Evolutionary conservation across 1,140 invertebrate genomes (phyloP).

Genomic region (Ruditapes philippinarum): DNA sequence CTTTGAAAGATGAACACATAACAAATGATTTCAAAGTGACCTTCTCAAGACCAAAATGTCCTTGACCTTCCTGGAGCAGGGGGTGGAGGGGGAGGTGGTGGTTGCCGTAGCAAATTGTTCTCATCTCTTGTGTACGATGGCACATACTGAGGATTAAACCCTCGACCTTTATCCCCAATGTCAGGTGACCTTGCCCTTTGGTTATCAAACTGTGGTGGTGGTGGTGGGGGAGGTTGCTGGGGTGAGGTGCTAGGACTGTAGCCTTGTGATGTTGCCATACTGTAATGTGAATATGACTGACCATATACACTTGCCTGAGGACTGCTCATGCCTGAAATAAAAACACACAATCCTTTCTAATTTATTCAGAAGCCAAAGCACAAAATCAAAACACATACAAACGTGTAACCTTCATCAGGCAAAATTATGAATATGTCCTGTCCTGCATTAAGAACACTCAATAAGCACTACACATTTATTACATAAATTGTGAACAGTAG

Average conservation of each 20-base stretch:
- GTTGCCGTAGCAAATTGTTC: neutral
- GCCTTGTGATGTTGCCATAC: neutral
- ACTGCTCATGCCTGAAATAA: neutral
- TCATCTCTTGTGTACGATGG: constrained; percentile 16
- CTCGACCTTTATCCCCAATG: neutral
- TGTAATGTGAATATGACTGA: constrained; percentile 26
- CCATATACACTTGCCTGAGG: constrained; percentile 19
- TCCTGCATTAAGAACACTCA: no score
- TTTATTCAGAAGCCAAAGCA: no score
- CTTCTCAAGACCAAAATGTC: constrained; percentile 15
- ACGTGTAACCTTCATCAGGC: no score
- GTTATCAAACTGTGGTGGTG: constrained; percentile 33
- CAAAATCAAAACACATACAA: no score
- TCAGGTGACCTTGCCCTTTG: constrained; percentile 24
- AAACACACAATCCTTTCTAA: no score
- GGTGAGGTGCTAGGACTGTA: constrained; percentile 16
- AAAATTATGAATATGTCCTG: no score
- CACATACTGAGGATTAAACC: constrained; percentile 42
- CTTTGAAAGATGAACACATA: neutral
- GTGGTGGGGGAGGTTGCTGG: constrained; percentile 45
- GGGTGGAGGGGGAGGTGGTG: constrained; percentile 55
- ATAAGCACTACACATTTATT: no score
- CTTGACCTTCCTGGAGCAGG: neutral
- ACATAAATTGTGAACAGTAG: no score
- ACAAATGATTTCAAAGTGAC: neutral